These are phyloP conservation scores for Maylandia zebra DNA, from an alignment of 2,113 vertebrate genomes.

Conservation along the genomic window DNA sequence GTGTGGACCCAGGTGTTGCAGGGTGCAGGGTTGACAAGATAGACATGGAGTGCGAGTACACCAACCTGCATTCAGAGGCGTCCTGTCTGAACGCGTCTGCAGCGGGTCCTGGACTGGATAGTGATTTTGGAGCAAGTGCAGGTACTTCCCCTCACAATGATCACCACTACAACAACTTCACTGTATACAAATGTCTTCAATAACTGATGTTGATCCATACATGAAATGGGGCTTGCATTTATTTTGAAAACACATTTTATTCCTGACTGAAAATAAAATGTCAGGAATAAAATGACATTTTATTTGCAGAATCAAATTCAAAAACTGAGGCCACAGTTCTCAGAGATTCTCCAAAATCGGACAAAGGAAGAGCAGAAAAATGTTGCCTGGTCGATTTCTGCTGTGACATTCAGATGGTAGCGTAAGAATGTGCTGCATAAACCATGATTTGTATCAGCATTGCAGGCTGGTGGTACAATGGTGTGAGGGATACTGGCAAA, in stretches of 20 bases:
- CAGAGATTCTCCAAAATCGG: not conserved
- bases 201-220: not conserved
- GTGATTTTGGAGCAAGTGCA: constrained; percentile 81
- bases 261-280: not conserved
- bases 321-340: not conserved
- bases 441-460: not conserved
- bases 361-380: not conserved
- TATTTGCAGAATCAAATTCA: too few relatives aligned
- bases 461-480: not conserved
- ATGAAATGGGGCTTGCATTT: not conserved
- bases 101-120: constrained; percentile 73
- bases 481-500: not conserved
- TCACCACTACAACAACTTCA: not conserved
- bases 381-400: not conserved
- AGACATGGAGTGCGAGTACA: constrained; percentile 54
- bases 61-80: constrained; percentile 22
- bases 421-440: not conserved
- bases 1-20: not conserved
- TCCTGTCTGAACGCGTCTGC: constrained; percentile 42
- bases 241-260: not conserved
- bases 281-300: too few relatives aligned
- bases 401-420: not conserved
- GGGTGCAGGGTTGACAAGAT: constrained; percentile 22
- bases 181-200: not conserved
- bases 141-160: constrained; percentile 35